phyloP scores from a whole-genome alignment of 2,113 vertebrate genomes.

The Corythaixoides concolor region DNA sequence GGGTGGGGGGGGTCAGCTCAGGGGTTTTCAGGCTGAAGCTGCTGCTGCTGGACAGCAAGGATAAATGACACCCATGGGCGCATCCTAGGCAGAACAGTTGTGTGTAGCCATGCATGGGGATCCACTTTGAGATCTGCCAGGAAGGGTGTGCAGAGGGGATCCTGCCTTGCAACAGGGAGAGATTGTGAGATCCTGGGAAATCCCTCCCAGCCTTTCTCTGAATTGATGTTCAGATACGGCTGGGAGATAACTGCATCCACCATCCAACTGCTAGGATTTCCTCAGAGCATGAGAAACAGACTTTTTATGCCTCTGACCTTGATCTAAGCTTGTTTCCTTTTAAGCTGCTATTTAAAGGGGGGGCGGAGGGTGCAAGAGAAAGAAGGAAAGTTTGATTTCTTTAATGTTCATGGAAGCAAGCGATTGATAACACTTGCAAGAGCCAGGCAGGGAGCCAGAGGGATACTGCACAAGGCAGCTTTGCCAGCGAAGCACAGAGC shows the following conservation, averaged over 20 bases:
- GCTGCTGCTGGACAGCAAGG: background rate
- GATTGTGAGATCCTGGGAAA: background rate
- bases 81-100: background rate
- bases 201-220: background rate
- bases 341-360: slow-evolving; percentile 44
- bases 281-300: slow-evolving; percentile 62
- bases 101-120: background rate
- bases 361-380: background rate
- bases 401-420: slow-evolving; percentile 52
- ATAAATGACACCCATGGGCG: fast-evolving
- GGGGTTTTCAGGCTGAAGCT: background rate
- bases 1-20: background rate
- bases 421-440: slow-evolving; percentile 60
- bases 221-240: background rate
- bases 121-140: background rate
- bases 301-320: slow-evolving; percentile 58
- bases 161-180: background rate
- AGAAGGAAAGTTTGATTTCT: slow-evolving; percentile 57
- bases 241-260: slow-evolving; percentile 12
- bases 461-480: background rate
- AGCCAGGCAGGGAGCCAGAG: slow-evolving; percentile 56
- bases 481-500: slow-evolving; percentile 35
- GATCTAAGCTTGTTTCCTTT: slow-evolving; percentile 67
- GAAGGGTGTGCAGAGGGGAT: background rate
- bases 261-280: slow-evolving; percentile 38